A percentile compares a stretch with the other conserved stretches of the same genome.
phyloP scores from a whole-genome alignment of 1,140 invertebrate genomes.

The Periplaneta americana region DNA sequence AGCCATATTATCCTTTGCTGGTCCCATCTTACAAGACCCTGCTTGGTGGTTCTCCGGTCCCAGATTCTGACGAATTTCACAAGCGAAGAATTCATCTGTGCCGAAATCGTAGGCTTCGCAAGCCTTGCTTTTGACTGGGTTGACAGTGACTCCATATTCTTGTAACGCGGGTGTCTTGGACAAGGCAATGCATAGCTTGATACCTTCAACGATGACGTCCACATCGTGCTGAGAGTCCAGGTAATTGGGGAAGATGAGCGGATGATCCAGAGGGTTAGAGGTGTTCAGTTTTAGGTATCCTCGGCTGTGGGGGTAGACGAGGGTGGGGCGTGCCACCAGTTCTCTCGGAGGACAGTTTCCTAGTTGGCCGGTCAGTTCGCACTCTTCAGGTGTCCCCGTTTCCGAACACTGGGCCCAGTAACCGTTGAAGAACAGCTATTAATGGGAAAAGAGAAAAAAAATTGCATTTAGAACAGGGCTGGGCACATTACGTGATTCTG shows the following conservation, averaged over 20 bases:
- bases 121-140: slow-evolving; percentile 65
- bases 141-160: slow-evolving; percentile 60
- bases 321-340: slow-evolving; percentile 1
- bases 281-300: slow-evolving; percentile 42
- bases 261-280: slow-evolving; percentile 51
- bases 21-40: no score
- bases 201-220: slow-evolving; percentile 33
- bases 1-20: no score
- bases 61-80: slow-evolving; percentile 58
- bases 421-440: slow-evolving; percentile 41
- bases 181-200: not conserved
- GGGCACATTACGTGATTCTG: no score
- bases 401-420: slow-evolving; percentile 35
- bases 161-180: no score
- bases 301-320: slow-evolving; percentile 3
- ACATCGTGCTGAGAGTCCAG: slow-evolving; percentile 45
- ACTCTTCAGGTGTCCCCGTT: slow-evolving; percentile 34
- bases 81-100: slow-evolving; percentile 83
- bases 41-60: not conserved
- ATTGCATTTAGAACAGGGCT: no score
- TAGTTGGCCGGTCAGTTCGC: slow-evolving; percentile 28
- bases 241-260: slow-evolving; percentile 63
- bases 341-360: slow-evolving; percentile 22
- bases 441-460: no score
- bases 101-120: slow-evolving; percentile 57